Percentiles rank a stretch among this genome's conserved stretches.
Evolutionary conservation across 2,888 invertebrate species (phyloP).

Genomic region (Polymixis flavicincta): DNA sequence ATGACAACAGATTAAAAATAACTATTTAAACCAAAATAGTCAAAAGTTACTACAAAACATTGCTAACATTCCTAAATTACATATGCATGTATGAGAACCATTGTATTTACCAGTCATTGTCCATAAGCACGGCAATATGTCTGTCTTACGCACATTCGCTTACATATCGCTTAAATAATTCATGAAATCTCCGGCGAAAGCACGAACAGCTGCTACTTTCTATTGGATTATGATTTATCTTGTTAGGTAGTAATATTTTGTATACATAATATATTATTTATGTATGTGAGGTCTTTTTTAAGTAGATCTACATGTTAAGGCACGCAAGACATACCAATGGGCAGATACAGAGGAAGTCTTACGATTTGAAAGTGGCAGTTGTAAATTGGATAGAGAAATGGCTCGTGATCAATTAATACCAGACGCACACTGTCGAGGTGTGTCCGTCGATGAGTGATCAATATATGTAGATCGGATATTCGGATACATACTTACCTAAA

Average conservation of each 20-base stretch:
- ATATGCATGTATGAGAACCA: not conserved
- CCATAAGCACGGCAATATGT: conserved; percentile 14
- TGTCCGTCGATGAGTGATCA: not conserved
- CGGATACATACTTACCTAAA: too few species aligned
- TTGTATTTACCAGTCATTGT: conserved; percentile 1
- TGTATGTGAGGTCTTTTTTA: not conserved
- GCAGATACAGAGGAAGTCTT: not conserved
- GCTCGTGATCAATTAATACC: not conserved
- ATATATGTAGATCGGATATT: too few species aligned
- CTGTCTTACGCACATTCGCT: conserved; percentile 26
- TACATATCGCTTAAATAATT: conserved; percentile 50
- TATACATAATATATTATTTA: conserved; percentile 5
- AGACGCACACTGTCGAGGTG: not conserved
- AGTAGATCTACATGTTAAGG: conserved; percentile 4
- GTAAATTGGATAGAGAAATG: not conserved
- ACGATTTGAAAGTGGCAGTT: not conserved
- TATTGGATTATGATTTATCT: conserved; percentile 55
- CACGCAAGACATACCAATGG: not conserved
- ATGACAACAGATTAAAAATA: too few species aligned
- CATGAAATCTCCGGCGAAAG: conserved; percentile 47
- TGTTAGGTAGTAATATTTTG: conserved; percentile 27
- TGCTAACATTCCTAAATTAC: not conserved
- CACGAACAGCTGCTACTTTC: conserved; percentile 41
- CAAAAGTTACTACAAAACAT: not conserved
- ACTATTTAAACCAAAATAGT: not conserved